Percentiles rank a stretch among this genome's conserved stretches.
phyloP scores from a whole-genome alignment of 2,797 vertebrate species.

The Cynopterus sphinx region DNA sequence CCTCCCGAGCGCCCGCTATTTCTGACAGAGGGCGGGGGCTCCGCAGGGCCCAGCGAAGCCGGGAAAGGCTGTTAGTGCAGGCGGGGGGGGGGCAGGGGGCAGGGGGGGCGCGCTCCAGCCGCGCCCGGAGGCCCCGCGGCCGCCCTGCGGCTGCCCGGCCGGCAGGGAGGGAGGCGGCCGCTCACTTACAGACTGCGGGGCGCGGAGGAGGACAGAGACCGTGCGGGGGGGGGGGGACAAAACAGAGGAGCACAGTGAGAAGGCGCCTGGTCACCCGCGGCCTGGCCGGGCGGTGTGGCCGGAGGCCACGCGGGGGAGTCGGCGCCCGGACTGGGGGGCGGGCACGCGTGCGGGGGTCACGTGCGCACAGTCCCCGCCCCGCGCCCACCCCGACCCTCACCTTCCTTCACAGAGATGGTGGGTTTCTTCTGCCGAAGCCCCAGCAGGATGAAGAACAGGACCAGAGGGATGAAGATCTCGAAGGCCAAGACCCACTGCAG shows the following conservation, averaged over 20 bases:
- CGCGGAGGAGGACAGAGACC: constrained; percentile 41
- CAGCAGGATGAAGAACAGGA: constrained; percentile 97
- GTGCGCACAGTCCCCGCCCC: background rate
- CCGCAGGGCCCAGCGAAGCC: background rate
- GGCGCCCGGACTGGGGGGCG: background rate
- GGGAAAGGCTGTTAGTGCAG: constrained; percentile 26
- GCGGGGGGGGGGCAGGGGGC: background rate
- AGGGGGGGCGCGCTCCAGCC: background rate
- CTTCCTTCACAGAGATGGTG: constrained; percentile 97
- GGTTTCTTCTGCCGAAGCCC: constrained; percentile 97
- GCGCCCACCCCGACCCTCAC: constrained; percentile 82
- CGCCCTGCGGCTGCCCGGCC: constrained; percentile 16
- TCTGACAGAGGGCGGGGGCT: background rate
- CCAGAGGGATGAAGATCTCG: constrained; percentile 97
- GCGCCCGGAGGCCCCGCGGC: constrained; percentile 12
- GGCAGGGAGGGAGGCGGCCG: background rate
- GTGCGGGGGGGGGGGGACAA: constrained; percentile 63
- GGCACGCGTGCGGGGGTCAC: background rate
- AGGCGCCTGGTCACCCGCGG: accelerated
- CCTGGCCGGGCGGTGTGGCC: background rate
- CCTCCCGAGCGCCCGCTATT: background rate
- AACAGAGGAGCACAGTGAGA: constrained; percentile 77
- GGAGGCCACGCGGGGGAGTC: background rate
- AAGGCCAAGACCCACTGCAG: constrained; percentile 96
- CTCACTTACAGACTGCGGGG: constrained; percentile 79